phyloP scores from a whole-genome alignment of 2,797 vertebrate genomes.

The Tragelaphus eurycerus region DNA sequence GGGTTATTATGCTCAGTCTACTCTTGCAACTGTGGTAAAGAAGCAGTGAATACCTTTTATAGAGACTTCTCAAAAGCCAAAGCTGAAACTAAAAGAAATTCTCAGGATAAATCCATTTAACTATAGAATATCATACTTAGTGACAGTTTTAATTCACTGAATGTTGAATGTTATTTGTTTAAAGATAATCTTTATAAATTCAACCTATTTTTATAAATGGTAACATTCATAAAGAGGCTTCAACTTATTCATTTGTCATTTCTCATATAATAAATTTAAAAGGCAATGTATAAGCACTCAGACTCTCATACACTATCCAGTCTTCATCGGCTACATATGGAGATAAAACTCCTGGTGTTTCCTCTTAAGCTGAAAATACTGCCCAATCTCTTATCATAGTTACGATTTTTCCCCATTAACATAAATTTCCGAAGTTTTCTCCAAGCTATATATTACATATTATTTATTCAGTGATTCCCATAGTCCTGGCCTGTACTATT shows the following conservation, averaged over 20 bases:
- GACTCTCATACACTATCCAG: not conserved
- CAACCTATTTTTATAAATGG: not conserved
- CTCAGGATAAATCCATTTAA: not conserved
- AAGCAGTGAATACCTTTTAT: not conserved
- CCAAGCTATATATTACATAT: not conserved
- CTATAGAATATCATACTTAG: not conserved
- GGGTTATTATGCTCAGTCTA: not conserved
- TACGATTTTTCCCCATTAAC: not conserved
- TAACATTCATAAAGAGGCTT: not conserved
- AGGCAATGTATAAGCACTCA: not conserved
- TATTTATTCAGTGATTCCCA: not conserved
- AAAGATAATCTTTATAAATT: slow-evolving; percentile 46
- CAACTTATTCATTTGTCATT: not conserved
- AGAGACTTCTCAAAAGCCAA: not conserved
- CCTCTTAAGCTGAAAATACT: not conserved
- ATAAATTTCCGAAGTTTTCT: not conserved
- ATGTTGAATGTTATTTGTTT: not conserved
- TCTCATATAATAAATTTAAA: not conserved
- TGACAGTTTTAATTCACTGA: not conserved
- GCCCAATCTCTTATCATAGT: not conserved
- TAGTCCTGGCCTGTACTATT: not conserved
- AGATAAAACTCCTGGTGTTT: not conserved
- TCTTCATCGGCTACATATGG: not conserved
- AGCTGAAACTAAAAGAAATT: not conserved
- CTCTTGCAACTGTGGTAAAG: not conserved